Base-by-base conservation (phyloP, 2,113 vertebrate genomes). In the Datnioides undecimradiatus region DNA sequence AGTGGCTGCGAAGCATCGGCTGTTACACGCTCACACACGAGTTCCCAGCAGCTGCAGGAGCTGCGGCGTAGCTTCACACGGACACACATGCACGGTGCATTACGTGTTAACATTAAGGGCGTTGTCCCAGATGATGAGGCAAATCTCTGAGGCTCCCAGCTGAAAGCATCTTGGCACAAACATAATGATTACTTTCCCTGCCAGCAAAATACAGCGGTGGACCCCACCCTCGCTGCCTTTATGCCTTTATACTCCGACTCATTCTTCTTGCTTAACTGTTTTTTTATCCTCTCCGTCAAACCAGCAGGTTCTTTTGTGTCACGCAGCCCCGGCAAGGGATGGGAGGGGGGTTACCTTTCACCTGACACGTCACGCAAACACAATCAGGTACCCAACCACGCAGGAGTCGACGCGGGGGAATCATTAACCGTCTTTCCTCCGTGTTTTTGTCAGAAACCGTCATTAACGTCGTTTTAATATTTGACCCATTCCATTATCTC, bases 131-230 rank as follows among this genome's bases (percentile, higher is more conserved):
- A 79, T 71, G 77, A 81, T 64, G 73, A 81, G 63, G 60, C 46
- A 68, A 46, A 80, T 72, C 73, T 79, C 68, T 23, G 63, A 45
- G 67, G 72, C 68, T 85, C 40, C 33, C 60, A n/a, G 76, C 84
- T 80, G 34, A 86, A 88, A 89, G 27, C 58, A 69, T 88, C 82
- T 85, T 84, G 79, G 90, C 91, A 84, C 77, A 76, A 72, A 49
- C 67, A 46, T 83, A 89, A 89, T 87, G 68, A 93, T 90, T 88
- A 83, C 79, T 77, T 85, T 88, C 46, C 65, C 75, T 85, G 79
- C 80, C 70, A 76, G 71, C 64, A 64, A 45, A 88, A 69, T 14
- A 6, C 49, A 48, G 49, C 1, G 2, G 29, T 0, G 54, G 16
- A 70, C 90, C 79, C 87, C 93, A 88, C 93, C 93, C 71, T 73